Percentiles rank a stretch among this genome's conserved stretches.
Evolutionary conservation across 2,888 invertebrate genomes (phyloP).

Genomic region (Drosophila longiperda): DNA sequence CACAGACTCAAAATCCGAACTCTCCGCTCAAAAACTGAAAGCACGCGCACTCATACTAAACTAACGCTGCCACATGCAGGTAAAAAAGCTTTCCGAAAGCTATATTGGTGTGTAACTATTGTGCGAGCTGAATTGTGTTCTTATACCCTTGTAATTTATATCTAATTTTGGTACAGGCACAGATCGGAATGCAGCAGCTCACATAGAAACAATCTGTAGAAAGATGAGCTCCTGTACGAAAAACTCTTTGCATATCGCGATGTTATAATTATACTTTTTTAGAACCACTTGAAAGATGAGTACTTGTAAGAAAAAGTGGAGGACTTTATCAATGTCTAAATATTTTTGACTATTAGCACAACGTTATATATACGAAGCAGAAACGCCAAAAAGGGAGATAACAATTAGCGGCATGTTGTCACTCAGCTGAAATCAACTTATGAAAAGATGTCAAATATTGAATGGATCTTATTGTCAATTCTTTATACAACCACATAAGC

Average conservation of each 20-base stretch:
- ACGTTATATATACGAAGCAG: not conserved
- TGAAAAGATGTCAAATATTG: not conserved
- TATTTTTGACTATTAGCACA: not conserved
- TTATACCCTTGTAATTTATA: not conserved
- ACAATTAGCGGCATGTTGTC: not conserved
- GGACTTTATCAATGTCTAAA: not conserved
- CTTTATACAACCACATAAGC: not conserved
- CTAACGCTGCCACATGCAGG: conserved; percentile 44
- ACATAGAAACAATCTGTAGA: not conserved
- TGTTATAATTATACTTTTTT: not conserved
- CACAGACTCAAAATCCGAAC: conserved; percentile 30
- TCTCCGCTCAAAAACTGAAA: conserved; percentile 7
- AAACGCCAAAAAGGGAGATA: not conserved
- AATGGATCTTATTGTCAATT: not conserved
- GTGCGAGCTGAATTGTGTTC: conserved; percentile 18
- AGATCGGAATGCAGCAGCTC: not conserved
- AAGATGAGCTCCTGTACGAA: not conserved
- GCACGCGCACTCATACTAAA: conserved; percentile 25
- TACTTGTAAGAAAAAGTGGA: too few species aligned
- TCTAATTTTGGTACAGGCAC: not conserved
- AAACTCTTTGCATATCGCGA: not conserved
- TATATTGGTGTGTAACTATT: conserved; percentile 30
- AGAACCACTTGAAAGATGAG: not conserved
- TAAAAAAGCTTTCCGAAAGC: conserved; percentile 69
- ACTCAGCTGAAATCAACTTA: not conserved